These are phyloP conservation scores for Heliconius nattereri DNA, from an alignment of 1,140 invertebrate genomes.

Conservation along the genomic window DNA sequence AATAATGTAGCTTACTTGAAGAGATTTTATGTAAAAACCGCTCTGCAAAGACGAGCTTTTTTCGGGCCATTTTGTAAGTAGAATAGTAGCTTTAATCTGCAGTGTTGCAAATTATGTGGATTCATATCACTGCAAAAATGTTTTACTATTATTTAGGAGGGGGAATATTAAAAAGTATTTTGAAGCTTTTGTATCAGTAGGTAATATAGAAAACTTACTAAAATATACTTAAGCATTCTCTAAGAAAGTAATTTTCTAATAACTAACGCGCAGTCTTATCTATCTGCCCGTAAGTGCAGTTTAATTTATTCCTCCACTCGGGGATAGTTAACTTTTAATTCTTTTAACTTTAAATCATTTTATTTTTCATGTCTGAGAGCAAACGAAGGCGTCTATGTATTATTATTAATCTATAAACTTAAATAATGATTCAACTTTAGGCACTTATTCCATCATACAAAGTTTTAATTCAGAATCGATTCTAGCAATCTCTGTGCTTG, in stretches of 20 bases:
- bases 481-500: slow-evolving; percentile 28
- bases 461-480: slow-evolving; percentile 44
- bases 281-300: no score
- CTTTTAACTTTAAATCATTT: no score
- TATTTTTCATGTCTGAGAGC: no score
- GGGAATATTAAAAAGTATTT: no score
- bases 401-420: background rate
- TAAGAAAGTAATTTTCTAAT: no score
- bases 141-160: no score
- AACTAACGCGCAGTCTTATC: no score
- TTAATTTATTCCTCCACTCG: no score
- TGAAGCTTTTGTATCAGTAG: no score
- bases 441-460: slow-evolving; percentile 16
- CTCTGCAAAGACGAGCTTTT: slow-evolving; percentile 52
- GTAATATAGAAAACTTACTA: background rate
- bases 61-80: slow-evolving; percentile 49
- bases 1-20: slow-evolving; percentile 41
- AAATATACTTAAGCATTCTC: no score
- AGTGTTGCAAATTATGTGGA: background rate
- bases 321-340: no score
- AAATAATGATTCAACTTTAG: background rate
- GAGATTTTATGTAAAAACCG: slow-evolving; percentile 48
- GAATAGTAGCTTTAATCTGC: slow-evolving; percentile 49
- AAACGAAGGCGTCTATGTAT: background rate
- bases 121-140: no score